A percentile compares a stretch with the other conserved stretches of the same genome.
Conservation (phyloP, 2,888 invertebrate species). For the Lacanobia oleracea region DNA sequence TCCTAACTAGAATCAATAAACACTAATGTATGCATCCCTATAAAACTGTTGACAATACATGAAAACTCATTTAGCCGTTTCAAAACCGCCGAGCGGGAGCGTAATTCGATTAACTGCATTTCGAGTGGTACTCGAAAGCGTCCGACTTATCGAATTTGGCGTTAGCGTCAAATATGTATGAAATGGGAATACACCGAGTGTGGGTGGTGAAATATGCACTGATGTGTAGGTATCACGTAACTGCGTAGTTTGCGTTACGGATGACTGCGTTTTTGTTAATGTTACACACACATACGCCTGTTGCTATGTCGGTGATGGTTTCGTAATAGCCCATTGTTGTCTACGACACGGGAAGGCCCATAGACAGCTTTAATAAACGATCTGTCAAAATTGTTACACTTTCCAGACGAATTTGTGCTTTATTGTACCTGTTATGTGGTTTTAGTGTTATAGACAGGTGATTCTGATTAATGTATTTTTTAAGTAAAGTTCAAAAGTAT, state of each 20-base stretch:
- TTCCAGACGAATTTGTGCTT: conserved; percentile 25
- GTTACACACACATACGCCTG: conserved; percentile 14
- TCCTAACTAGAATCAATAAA: conserved; percentile 51
- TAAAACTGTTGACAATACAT: conserved; percentile 59
- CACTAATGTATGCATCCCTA: conserved; percentile 31
- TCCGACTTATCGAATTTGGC: conserved; percentile 78
- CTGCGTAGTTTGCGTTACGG: not conserved
- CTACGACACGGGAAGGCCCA: conserved; percentile 8
- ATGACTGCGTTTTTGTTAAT: conserved; percentile 31
- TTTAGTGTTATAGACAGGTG: conserved; percentile 2
- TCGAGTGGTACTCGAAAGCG: conserved; percentile 74
- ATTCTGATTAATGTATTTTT: not conserved
- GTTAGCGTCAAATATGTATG: conserved; percentile 74
- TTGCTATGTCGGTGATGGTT: conserved; percentile 30
- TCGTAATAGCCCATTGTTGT: conserved; percentile 45
- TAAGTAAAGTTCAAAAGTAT: not conserved
- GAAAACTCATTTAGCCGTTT: conserved; percentile 69
- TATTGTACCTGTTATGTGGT: conserved; percentile 4
- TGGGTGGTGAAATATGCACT: conserved; percentile 63
- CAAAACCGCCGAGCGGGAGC: conserved; percentile 69
- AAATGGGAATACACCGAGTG: conserved; percentile 66
- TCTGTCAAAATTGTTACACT: conserved; percentile 26
- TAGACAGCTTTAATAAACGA: conserved; percentile 30
- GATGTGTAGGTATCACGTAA: conserved; percentile 28
- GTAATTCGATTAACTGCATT: conserved; percentile 79